These are phyloP conservation scores for Chondrosia reniformis DNA, from an alignment of 37 sponge, comb jelly and placozoan genomes.

Conservation along the genomic window DNA sequence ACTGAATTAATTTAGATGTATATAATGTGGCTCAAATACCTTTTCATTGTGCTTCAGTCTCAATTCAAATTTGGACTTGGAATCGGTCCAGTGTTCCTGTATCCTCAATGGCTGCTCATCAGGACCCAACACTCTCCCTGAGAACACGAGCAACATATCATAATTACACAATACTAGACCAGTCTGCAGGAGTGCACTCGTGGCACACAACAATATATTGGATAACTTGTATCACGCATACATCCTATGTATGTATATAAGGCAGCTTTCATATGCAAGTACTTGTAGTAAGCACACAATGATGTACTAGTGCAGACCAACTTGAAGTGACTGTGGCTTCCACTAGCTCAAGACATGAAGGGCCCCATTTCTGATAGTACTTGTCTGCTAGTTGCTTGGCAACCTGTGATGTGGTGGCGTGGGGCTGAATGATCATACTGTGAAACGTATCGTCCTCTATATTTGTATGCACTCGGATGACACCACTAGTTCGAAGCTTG, in stretches of 20 bases:
- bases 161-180: background rate
- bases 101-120: conserved; percentile 15
- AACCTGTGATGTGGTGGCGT: conserved; percentile 30
- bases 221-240: too few species aligned
- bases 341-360: conserved; percentile 17
- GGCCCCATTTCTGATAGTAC: conserved; percentile 2
- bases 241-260: too few species aligned
- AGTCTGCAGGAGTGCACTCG: too few species aligned
- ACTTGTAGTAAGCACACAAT: too few species aligned
- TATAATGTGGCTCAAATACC: too few species aligned
- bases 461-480: conserved; percentile 48
- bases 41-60: too few species aligned
- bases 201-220: too few species aligned
- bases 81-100: background rate
- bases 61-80: background rate
- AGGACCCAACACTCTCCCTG: conserved; percentile 24
- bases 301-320: background rate
- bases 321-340: conserved; percentile 23
- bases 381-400: conserved; percentile 7
- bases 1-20: too few species aligned
- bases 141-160: background rate
- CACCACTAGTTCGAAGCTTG: conserved; percentile 22
- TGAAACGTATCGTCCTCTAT: conserved; percentile 38
- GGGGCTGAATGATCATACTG: conserved; percentile 43
- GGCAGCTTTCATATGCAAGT: too few species aligned